Conservation (phyloP, 1,140 invertebrate species). For the Eumeta japonica region DNA sequence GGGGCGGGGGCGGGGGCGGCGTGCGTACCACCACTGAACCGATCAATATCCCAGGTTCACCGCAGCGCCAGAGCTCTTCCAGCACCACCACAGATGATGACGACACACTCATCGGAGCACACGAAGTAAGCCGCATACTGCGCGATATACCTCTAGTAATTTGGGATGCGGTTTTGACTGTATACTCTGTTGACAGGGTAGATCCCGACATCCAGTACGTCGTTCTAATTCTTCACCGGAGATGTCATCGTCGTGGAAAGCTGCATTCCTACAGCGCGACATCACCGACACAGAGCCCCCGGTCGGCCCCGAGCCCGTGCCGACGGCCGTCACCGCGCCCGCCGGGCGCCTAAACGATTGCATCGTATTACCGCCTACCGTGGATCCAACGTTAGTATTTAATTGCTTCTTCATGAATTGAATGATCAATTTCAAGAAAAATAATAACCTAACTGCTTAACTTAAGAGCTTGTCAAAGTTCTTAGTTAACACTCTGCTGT, state of each 20-base stretch:
- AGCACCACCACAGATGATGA: constrained; percentile 47
- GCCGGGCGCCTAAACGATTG: constrained; percentile 12
- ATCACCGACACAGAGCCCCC: not conserved
- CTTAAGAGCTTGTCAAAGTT: no score
- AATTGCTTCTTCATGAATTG: no score
- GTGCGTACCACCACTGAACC: constrained; percentile 49
- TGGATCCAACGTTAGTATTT: constrained; percentile 23
- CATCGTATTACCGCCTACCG: constrained; percentile 30
- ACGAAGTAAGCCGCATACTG: constrained; percentile 31
- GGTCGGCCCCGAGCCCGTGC: not conserved
- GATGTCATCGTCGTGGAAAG: constrained; percentile 85
- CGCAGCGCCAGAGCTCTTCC: constrained; percentile 57
- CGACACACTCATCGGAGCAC: constrained; percentile 37
- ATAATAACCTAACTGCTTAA: no score
- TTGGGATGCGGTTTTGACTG: no score
- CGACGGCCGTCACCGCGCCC: constrained; percentile 6
- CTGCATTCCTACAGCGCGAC: constrained; percentile 36
- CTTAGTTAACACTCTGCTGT: no score
- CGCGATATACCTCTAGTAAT: no score
- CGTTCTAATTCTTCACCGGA: constrained; percentile 87
- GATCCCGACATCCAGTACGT: constrained; percentile 75
- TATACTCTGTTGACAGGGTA: constrained; percentile 27
- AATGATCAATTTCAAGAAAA: no score
- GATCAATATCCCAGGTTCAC: constrained; percentile 67
- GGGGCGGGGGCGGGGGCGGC: not conserved